Conservation (phyloP, 2,888 invertebrate genomes). For the Eretmocerus hayati region DNA sequence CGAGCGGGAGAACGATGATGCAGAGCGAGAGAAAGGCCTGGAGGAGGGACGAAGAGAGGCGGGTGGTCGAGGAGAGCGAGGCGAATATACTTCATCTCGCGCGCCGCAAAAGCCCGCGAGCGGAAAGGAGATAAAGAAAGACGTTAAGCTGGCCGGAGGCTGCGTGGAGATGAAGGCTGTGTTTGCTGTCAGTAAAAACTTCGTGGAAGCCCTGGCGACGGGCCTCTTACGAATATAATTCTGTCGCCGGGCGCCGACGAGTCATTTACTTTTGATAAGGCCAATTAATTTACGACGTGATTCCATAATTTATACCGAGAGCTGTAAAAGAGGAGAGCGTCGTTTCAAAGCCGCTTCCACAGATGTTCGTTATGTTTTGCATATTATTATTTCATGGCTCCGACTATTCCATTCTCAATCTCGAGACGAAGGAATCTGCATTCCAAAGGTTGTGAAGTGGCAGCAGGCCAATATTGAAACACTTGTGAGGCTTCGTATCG, state of each 20-base stretch:
- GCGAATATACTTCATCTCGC: no score
- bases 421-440: no score
- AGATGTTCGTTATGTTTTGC: no score
- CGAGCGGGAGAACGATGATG: conserved; percentile 4
- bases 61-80: background rate
- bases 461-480: no score
- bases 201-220: conserved; percentile 16
- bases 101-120: no score
- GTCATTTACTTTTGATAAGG: conserved; percentile 13
- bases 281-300: conserved; percentile 16
- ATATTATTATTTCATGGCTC: no score
- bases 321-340: background rate
- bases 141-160: conserved; percentile 32
- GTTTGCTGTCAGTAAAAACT: conserved; percentile 42
- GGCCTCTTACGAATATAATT: background rate
- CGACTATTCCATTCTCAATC: no score
- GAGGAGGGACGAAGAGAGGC: background rate
- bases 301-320: conserved; percentile 13
- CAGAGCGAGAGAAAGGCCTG: background rate
- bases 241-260: conserved; percentile 3
- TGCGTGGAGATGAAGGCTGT: conserved; percentile 32
- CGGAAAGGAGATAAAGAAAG: background rate
- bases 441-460: no score
- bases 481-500: no score
- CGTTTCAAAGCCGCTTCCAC: no score